Conservation (phyloP, 2,113 vertebrate genomes). For the Cyprinodon variegatus region DNA sequence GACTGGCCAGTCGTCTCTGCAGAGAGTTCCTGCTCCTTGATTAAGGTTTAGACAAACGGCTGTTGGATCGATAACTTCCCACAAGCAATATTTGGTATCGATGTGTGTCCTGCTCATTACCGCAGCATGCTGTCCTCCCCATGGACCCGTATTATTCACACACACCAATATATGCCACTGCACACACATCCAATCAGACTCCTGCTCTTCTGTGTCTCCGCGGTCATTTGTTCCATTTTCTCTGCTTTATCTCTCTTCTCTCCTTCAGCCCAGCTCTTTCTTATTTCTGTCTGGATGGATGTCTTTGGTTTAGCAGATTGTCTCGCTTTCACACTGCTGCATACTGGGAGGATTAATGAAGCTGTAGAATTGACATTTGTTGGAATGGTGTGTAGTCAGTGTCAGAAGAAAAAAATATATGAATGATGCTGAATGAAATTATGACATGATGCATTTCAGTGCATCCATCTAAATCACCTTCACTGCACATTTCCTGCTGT, state of each 20-base stretch:
- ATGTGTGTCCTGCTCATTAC: constrained; percentile 85
- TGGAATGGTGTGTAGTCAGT: neutral
- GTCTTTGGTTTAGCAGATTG: neutral
- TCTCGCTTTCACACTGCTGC: constrained; percentile 9
- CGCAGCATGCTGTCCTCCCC: constrained; percentile 79
- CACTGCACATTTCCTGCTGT: constrained; percentile 58
- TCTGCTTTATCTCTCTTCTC: neutral
- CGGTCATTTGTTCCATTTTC: constrained; percentile 20
- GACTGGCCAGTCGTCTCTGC: constrained; percentile 61
- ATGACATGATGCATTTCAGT: neutral
- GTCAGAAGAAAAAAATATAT: neutral
- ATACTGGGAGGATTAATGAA: neutral
- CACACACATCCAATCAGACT: constrained; percentile 42
- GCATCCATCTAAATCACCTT: neutral
- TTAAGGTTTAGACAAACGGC: constrained; percentile 80
- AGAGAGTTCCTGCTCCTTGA: constrained; percentile 66
- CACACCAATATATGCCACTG: constrained; percentile 44
- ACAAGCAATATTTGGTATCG: constrained; percentile 85
- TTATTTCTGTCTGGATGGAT: neutral
- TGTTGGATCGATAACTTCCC: constrained; percentile 82
- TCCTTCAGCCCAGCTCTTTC: neutral
- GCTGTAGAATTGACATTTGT: neutral
- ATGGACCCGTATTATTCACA: constrained; percentile 83
- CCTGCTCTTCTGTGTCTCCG: constrained; percentile 27
- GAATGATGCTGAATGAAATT: neutral